Conservation (phyloP, 2,797 vertebrate genomes). For the Macropus fuliginosus region DNA sequence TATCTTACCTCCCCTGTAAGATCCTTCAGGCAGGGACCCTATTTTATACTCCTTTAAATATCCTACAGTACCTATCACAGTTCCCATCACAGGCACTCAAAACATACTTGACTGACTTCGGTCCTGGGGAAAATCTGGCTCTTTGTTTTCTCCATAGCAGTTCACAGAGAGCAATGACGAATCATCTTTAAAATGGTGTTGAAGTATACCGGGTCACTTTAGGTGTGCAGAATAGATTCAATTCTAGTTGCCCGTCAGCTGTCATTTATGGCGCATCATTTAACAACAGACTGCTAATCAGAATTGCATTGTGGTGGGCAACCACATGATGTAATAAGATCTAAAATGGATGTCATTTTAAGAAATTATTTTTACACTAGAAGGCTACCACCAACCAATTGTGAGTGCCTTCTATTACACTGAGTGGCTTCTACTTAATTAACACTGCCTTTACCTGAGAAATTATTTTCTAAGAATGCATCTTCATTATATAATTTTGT, state of each 20-base stretch:
- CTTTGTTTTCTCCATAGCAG: background rate
- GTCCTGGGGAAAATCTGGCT: constrained; percentile 4
- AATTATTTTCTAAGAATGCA: constrained; percentile 70
- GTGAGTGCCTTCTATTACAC: constrained; percentile 64
- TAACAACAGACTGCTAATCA: constrained; percentile 70
- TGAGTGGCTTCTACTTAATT: constrained; percentile 71
- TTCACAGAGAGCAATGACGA: constrained; percentile 25
- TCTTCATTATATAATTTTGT: constrained; percentile 63
- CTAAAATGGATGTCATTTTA: constrained; percentile 68
- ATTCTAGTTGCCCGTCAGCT: constrained; percentile 65
- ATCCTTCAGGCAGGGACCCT: constrained; percentile 7
- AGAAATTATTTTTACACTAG: constrained; percentile 68
- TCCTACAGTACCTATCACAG: background rate
- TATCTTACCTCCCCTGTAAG: background rate
- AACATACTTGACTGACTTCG: constrained; percentile 12
- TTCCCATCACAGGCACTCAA: constrained; percentile 4
- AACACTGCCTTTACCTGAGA: constrained; percentile 64
- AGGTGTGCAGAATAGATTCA: constrained; percentile 40
- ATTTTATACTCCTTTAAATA: constrained; percentile 39
- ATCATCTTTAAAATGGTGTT: constrained; percentile 23
- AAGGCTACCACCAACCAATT: constrained; percentile 57
- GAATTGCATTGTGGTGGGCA: constrained; percentile 69
- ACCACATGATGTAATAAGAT: constrained; percentile 55
- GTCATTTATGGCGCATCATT: constrained; percentile 64
- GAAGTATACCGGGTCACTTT: constrained; percentile 46